A percentile compares a stretch with the other conserved stretches of the same genome.
Evolutionary conservation across 2,797 vertebrate species (phyloP).

Genomic region (Epinephelus awoara): DNA sequence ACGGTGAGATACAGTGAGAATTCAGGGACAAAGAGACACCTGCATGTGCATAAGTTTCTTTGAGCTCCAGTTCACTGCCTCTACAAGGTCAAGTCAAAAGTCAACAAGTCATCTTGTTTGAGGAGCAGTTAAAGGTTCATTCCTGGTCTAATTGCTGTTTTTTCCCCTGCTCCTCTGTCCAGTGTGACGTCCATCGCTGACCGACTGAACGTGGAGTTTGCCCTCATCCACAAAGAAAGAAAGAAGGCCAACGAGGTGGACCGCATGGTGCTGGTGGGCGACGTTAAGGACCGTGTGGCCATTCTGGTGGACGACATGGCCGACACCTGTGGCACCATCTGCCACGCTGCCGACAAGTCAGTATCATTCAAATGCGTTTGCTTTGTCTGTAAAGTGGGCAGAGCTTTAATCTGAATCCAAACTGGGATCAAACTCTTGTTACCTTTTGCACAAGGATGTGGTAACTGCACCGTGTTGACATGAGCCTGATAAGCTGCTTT

Average conservation of each 20-base stretch:
- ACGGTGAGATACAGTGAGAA: conserved; percentile 80
- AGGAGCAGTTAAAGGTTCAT: not conserved
- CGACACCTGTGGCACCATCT: conserved; percentile 96
- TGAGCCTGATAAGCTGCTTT: not conserved
- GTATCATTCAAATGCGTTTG: conserved; percentile 32
- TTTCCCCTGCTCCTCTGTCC: not conserved
- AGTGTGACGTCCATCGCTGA: conserved; percentile 98
- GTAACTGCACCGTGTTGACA: not conserved
- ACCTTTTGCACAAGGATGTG: not conserved
- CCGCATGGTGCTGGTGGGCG: conserved; percentile 95
- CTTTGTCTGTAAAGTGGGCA: not conserved
- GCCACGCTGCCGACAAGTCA: conserved; percentile 94
- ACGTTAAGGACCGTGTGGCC: conserved; percentile 94
- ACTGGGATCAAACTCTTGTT: not conserved
- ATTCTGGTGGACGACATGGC: conserved; percentile 98
- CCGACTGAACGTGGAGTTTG: conserved; percentile 95
- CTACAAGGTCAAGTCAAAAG: not conserved
- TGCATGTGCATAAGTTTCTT: too few species aligned
- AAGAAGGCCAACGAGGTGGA: conserved; percentile 98
- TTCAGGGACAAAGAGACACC: too few species aligned
- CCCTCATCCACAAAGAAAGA: conserved; percentile 96
- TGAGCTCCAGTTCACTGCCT: not conserved
- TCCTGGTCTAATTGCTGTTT: too few species aligned
- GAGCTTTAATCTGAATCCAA: not conserved
- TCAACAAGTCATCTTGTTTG: not conserved